phyloP scores from a whole-genome alignment of 2,797 vertebrate genomes.

The Percopsis omiscomaycus region DNA sequence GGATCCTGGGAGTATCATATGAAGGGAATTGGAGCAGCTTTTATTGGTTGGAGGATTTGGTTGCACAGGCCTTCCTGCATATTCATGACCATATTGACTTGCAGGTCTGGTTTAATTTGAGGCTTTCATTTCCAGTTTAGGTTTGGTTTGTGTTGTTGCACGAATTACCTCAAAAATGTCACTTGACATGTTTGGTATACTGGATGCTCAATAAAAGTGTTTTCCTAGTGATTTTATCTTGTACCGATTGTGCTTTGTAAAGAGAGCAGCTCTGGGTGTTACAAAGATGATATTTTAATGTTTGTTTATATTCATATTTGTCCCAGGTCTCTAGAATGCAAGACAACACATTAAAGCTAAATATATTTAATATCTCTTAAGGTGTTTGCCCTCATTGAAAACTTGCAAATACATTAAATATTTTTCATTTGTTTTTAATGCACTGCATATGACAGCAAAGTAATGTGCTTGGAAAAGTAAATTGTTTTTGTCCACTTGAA shows the following conservation, averaged over 20 bases:
- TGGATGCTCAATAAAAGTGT: not conserved
- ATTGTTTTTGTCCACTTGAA: too few relatives aligned
- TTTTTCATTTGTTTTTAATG: too few relatives aligned
- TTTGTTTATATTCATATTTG: too few relatives aligned
- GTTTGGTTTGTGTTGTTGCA: not conserved
- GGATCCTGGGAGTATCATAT: conserved; percentile 9
- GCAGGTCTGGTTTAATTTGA: conserved; percentile 13
- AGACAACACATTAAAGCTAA: too few relatives aligned
- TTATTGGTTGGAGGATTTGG: conserved; percentile 15
- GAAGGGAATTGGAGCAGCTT: conserved; percentile 8
- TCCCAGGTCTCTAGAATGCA: too few relatives aligned
- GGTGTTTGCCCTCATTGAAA: too few relatives aligned
- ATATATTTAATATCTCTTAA: too few relatives aligned
- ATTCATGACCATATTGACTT: conserved; percentile 19
- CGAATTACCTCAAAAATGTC: not conserved
- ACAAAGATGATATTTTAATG: too few relatives aligned
- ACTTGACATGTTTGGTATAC: not conserved
- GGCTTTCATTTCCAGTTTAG: not conserved
- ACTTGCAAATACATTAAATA: too few relatives aligned
- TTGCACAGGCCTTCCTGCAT: conserved; percentile 8
- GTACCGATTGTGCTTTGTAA: not conserved
- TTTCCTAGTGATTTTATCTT: not conserved
- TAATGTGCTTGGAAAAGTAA: too few relatives aligned
- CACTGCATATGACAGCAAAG: too few relatives aligned
- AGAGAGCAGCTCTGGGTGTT: too few relatives aligned